Percentiles rank a stretch among this genome's conserved stretches.
These are phyloP conservation scores for Drosophila neotestacea DNA, from an alignment of 2,888 invertebrate species.

Conservation along the genomic window DNA sequence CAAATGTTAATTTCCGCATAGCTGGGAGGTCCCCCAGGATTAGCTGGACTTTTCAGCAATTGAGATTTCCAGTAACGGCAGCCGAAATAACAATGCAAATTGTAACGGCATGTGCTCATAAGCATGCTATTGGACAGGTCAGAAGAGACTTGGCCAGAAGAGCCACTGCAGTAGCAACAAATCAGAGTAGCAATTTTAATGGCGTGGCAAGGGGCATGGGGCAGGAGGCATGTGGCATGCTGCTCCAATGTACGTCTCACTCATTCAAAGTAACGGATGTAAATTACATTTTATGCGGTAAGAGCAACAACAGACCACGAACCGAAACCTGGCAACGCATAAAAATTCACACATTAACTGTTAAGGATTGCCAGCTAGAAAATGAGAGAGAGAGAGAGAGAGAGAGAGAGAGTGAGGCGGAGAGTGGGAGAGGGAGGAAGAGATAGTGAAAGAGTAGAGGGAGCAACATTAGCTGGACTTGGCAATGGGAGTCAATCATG, in stretches of 20 bases:
- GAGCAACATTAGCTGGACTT: constrained; percentile 27
- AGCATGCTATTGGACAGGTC: constrained; percentile 49
- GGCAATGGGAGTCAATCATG: constrained; percentile 73
- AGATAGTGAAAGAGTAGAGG: constrained; percentile 15
- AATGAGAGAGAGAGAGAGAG: background rate
- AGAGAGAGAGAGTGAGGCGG: background rate
- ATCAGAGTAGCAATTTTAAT: constrained; percentile 69
- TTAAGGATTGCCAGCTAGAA: constrained; percentile 63
- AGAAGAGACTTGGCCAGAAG: constrained; percentile 9
- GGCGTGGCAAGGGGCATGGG: background rate
- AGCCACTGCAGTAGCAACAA: constrained; percentile 41
- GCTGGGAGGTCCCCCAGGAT: constrained; percentile 20
- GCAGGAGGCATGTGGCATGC: constrained; percentile 2
- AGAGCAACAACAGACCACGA: constrained; percentile 63
- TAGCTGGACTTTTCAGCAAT: constrained; percentile 33
- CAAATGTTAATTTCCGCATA: constrained; percentile 56
- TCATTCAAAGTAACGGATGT: constrained; percentile 74
- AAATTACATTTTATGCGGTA: constrained; percentile 79
- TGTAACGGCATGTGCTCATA: constrained; percentile 67
- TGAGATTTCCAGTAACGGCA: constrained; percentile 32
- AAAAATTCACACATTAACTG: constrained; percentile 81
- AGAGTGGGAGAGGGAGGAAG: background rate
- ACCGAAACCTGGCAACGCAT: constrained; percentile 76
- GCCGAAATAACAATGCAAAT: constrained; percentile 62
- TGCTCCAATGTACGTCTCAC: constrained; percentile 45